Evolutionary conservation across 1,140 invertebrate species (phyloP).

Genomic region (Drosophila malerkotliana): DNA sequence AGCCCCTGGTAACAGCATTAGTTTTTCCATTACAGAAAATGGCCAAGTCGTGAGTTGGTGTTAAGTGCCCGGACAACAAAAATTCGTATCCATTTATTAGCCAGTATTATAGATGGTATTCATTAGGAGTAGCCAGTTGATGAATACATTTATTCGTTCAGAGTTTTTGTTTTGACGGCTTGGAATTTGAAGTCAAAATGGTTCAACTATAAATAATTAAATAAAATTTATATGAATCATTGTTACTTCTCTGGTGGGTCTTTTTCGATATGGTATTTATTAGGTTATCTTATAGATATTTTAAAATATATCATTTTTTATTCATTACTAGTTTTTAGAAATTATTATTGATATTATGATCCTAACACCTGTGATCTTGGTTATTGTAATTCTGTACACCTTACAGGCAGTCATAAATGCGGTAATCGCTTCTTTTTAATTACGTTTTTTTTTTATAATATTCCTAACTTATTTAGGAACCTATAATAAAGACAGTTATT

Average conservation of each 20-base stretch:
- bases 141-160: neutral
- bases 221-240: constrained; percentile 3
- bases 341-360: neutral
- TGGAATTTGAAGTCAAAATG: neutral
- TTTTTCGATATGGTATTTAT: constrained; percentile 4
- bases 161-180: neutral
- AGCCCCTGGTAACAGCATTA: constrained; percentile 3
- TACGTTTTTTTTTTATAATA: neutral
- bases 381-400: neutral
- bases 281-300: too few relatives aligned
- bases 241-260: neutral
- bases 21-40: constrained; percentile 59
- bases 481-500: neutral
- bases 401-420: neutral
- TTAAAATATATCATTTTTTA: neutral
- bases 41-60: constrained; percentile 70
- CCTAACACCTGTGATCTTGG: neutral
- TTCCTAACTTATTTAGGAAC: neutral
- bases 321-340: neutral
- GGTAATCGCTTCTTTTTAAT: neutral
- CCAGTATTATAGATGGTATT: constrained; percentile 40
- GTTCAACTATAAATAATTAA: neutral
- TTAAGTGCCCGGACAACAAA: constrained; percentile 57
- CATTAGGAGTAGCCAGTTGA: constrained; percentile 13
- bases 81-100: constrained; percentile 60